Evolutionary conservation across 1,140 invertebrate genomes (phyloP).

Genomic region (Drosophila parvula): DNA sequence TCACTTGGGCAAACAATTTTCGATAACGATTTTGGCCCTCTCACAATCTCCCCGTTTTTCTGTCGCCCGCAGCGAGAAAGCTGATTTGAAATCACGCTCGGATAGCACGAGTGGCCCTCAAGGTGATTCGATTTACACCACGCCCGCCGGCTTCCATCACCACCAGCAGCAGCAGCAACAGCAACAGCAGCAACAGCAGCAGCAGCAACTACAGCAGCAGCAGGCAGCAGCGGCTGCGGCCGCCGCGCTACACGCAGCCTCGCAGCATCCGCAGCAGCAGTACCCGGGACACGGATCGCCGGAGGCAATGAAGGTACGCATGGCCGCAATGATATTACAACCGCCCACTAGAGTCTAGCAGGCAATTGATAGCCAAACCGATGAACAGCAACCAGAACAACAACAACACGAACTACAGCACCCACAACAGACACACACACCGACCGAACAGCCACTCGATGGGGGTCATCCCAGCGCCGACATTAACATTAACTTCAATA

Average conservation of each 20-base stretch:
- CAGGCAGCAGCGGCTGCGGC: slow-evolving; percentile 66
- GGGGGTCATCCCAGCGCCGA: slow-evolving; percentile 50
- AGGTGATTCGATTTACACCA: slow-evolving; percentile 84
- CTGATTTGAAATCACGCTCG: slow-evolving; percentile 84
- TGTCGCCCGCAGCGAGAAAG: slow-evolving; percentile 81
- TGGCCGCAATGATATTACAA: slow-evolving; percentile 91
- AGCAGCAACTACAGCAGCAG: slow-evolving; percentile 66
- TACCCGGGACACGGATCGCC: slow-evolving; percentile 85
- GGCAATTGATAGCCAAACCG: slow-evolving; percentile 82
- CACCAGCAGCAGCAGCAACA: slow-evolving; percentile 80
- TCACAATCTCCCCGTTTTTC: slow-evolving; percentile 18
- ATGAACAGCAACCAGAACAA: slow-evolving; percentile 68
- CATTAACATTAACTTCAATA: slow-evolving; percentile 59
- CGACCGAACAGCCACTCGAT: slow-evolving; percentile 48
- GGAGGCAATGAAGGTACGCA: slow-evolving; percentile 91
- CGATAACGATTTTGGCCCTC: slow-evolving; percentile 59
- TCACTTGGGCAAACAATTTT: slow-evolving; percentile 61
- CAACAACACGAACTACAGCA: slow-evolving; percentile 54
- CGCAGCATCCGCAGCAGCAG: slow-evolving; percentile 71
- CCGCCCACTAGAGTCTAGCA: slow-evolving; percentile 91
- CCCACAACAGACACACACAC: slow-evolving; percentile 32
- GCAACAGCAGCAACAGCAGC: slow-evolving; percentile 74
- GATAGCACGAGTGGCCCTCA: slow-evolving; percentile 84
- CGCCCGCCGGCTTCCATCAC: slow-evolving; percentile 83
- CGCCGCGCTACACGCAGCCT: slow-evolving; percentile 63